A percentile compares a stretch with the other conserved stretches of the same genome.
phyloP scores from a whole-genome alignment of 2,888 invertebrate genomes.

The Aricia artaxerxes region DNA sequence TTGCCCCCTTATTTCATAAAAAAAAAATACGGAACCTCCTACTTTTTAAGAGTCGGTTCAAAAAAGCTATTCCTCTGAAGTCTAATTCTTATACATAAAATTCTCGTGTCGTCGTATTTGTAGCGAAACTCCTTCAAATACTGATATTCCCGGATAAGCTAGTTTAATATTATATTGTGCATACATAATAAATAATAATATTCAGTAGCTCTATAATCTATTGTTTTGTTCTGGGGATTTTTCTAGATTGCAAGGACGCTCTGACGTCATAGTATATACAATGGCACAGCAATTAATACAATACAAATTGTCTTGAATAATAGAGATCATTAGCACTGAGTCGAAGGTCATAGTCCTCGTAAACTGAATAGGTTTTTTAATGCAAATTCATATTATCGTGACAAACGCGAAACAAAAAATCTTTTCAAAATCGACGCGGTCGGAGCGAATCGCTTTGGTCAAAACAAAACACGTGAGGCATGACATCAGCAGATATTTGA shows the following conservation, averaged over 20 bases:
- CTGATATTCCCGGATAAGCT: not conserved
- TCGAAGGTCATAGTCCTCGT: constrained; percentile 15
- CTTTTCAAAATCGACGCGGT: constrained; percentile 8
- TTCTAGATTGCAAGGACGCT: constrained; percentile 12
- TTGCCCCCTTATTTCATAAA: too few species aligned
- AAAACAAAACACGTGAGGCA: not conserved
- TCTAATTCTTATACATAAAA: too few species aligned
- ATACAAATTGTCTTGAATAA: constrained; percentile 12
- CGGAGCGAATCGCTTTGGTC: constrained; percentile 1
- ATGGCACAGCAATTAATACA: constrained; percentile 5
- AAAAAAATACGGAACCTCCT: too few species aligned
- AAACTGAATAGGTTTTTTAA: constrained; percentile 5
- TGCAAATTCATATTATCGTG: constrained; percentile 20
- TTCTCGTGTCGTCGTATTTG: too few species aligned
- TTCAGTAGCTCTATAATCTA: not conserved
- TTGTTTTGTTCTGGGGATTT: not conserved
- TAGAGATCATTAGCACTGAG: constrained; percentile 23
- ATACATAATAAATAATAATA: not conserved
- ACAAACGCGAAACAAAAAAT: constrained; percentile 24
- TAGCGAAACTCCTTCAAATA: too few species aligned
- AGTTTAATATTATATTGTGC: not conserved
- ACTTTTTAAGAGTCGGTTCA: too few species aligned
- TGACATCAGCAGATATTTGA: not conserved
- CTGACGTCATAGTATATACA: constrained; percentile 4
- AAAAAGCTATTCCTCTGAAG: too few species aligned